Conservation (phyloP, 2,113 vertebrate genomes). For the Pseudopodoces humilis region DNA sequence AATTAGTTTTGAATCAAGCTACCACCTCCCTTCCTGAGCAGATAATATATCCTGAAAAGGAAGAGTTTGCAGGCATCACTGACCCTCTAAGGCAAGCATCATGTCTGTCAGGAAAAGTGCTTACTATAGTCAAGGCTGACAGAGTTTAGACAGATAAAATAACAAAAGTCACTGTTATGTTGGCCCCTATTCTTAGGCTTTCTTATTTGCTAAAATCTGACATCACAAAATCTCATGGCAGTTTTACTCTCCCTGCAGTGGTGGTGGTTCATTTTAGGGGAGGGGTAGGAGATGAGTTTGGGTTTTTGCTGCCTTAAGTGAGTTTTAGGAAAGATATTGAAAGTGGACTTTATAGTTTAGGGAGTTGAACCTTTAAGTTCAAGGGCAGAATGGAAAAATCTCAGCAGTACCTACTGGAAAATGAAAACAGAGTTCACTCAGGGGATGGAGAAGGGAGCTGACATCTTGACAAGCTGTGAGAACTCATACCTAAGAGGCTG, state of each 20-base stretch:
- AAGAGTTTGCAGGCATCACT: conserved; percentile 4
- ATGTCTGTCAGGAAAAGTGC: neutral
- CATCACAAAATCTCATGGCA: neutral
- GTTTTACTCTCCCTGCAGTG: neutral
- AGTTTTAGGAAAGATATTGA: neutral
- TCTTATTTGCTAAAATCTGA: neutral
- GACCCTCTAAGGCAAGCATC: neutral
- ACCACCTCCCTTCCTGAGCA: conserved; percentile 18
- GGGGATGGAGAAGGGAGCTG: neutral
- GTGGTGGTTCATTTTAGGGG: neutral
- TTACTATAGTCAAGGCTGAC: neutral
- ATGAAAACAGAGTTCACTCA: neutral
- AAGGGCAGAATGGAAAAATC: neutral
- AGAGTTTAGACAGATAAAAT: neutral
- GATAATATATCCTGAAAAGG: neutral
- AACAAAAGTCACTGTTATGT: neutral
- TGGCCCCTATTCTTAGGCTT: neutral
- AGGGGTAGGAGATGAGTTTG: neutral
- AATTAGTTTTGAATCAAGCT: conserved; percentile 38
- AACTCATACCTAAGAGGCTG: neutral
- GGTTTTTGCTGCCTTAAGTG: neutral
- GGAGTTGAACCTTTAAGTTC: neutral
- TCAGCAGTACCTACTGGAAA: neutral
- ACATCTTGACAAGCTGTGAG: neutral
- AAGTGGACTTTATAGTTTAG: neutral